Evolutionary conservation across 2,888 invertebrate species (phyloP).

Genomic region (Lycocerus yunnanus): DNA sequence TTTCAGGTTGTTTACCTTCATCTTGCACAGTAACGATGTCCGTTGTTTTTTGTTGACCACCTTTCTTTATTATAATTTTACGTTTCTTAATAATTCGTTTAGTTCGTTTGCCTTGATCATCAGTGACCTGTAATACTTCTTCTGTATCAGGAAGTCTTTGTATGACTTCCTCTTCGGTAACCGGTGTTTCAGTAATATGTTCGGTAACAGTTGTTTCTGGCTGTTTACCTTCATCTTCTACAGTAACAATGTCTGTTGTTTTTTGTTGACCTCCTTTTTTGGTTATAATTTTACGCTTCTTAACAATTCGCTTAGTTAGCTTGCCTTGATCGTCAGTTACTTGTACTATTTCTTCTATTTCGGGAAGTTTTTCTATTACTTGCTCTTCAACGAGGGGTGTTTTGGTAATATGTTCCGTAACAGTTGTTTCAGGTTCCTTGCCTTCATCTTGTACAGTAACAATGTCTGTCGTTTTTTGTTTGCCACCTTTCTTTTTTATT

Average conservation of each 20-base stretch:
- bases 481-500: slow-evolving; percentile 47
- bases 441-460: slow-evolving; percentile 32
- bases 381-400: slow-evolving; percentile 37
- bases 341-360: slow-evolving; percentile 34
- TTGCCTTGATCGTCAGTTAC: slow-evolving; percentile 19
- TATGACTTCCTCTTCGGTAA: too few relatives aligned
- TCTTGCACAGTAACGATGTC: slow-evolving; percentile 32
- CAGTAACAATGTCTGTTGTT: too few relatives aligned
- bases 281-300: slow-evolving; percentile 25
- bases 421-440: slow-evolving; percentile 27
- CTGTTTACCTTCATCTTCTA: too few relatives aligned
- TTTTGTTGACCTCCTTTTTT: too few relatives aligned
- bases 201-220: too few relatives aligned
- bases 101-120: too few relatives aligned
- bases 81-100: slow-evolving; percentile 31
- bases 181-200: too few relatives aligned
- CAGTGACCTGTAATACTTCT: too few relatives aligned
- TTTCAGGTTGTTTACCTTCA: slow-evolving; percentile 29
- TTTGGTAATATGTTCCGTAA: slow-evolving; percentile 29
- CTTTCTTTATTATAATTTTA: slow-evolving; percentile 48
- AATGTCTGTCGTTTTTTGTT: slow-evolving; percentile 36
- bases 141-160: too few relatives aligned
- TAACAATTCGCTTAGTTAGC: slow-evolving; percentile 36
- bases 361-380: slow-evolving; percentile 40
- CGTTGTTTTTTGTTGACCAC: slow-evolving; percentile 40